Percentiles rank a stretch among this genome's conserved stretches.
phyloP scores from a whole-genome alignment of 2,113 vertebrate species.

The Pteropus alecto region DNA sequence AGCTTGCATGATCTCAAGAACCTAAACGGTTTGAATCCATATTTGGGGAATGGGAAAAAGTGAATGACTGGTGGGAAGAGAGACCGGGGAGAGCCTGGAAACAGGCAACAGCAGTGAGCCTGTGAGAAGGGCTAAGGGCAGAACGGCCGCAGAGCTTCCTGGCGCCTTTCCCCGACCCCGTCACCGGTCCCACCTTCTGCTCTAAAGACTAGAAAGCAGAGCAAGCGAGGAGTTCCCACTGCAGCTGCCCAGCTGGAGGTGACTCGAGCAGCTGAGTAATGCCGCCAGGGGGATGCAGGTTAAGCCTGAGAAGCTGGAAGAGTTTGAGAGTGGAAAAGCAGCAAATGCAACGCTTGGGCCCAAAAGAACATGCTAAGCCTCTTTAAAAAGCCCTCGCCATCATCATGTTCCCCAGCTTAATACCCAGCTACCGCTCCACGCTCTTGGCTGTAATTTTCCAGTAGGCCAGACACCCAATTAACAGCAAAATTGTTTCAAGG shows the following conservation, averaged over 20 bases:
- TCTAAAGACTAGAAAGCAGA: not conserved
- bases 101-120: no score
- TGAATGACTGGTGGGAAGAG: not conserved
- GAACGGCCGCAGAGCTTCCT: not conserved
- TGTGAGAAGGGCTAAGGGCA: not conserved
- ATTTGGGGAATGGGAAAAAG: not conserved
- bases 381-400: not conserved
- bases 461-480: not conserved
- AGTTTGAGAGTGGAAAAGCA: not conserved
- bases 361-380: not conserved
- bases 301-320: not conserved
- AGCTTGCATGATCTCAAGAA: not conserved
- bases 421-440: not conserved
- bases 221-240: not conserved
- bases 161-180: accelerated
- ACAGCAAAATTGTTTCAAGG: not conserved
- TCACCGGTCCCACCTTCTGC: accelerated
- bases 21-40: not conserved
- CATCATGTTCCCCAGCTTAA: not conserved
- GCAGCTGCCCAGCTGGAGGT: not conserved
- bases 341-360: not conserved
- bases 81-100: not conserved
- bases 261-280: not conserved
- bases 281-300: not conserved
- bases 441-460: not conserved